Conservation (phyloP, 37 sponge, comb jelly and placozoan species). For the Mnemiopsis leidyi region DNA sequence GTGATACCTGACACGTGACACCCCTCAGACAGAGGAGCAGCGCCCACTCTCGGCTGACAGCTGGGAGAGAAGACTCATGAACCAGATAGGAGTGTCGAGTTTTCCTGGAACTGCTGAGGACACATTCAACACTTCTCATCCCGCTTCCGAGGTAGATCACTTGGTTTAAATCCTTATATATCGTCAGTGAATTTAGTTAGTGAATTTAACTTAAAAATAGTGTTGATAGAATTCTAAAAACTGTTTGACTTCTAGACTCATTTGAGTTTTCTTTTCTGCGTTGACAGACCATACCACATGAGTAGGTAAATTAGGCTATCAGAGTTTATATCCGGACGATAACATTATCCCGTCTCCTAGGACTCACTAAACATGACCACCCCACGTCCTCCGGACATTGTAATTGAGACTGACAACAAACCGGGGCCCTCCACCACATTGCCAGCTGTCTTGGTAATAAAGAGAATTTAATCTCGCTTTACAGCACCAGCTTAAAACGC, state of each 20-base stretch:
- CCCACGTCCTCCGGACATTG: not conserved
- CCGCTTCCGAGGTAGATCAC: not conserved
- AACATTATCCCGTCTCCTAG: not conserved
- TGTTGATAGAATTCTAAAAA: too few species aligned
- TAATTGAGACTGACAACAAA: not conserved
- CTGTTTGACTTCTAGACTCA: too few species aligned
- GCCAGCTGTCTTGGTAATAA: not conserved
- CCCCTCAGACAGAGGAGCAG: not conserved
- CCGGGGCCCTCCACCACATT: not conserved
- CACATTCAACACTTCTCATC: not conserved
- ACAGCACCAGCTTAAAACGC: too few species aligned
- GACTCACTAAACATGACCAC: not conserved
- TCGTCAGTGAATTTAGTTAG: too few species aligned
- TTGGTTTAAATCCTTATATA: too few species aligned
- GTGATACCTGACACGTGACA: not conserved
- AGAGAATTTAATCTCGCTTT: not conserved
- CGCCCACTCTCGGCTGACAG: not conserved
- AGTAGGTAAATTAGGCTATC: too few species aligned
- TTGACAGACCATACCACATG: too few species aligned
- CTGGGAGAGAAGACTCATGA: slow-evolving; percentile 40
- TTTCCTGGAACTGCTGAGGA: not conserved
- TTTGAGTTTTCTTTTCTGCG: too few species aligned
- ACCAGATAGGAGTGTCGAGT: not conserved
- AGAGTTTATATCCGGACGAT: too few species aligned
- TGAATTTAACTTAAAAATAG: too few species aligned